These are phyloP conservation scores for Ophraella communa DNA, from an alignment of 2,888 invertebrate species.

Conservation along the genomic window DNA sequence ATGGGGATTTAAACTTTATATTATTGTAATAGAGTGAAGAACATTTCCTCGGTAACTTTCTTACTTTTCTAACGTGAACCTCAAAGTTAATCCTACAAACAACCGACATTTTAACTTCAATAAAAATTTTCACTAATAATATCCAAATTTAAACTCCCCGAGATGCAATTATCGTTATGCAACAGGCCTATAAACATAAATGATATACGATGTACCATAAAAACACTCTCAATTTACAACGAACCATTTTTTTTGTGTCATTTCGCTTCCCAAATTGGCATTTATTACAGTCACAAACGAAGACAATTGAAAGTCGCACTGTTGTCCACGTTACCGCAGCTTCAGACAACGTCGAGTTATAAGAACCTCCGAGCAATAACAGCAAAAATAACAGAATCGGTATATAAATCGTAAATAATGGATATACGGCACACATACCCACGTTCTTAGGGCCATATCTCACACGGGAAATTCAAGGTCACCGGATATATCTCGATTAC, in stretches of 20 bases:
- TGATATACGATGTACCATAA: background rate
- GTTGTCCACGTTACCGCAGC: background rate
- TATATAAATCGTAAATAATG: constrained; percentile 56
- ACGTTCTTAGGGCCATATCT: constrained; percentile 57
- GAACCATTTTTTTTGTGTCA: background rate
- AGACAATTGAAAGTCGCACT: constrained; percentile 20
- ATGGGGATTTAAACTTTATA: too few relatives aligned
- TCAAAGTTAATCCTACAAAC: too few relatives aligned
- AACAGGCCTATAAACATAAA: too few relatives aligned
- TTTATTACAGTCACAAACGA: constrained; percentile 2
- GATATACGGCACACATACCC: constrained; percentile 55
- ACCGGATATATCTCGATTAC: constrained; percentile 60
- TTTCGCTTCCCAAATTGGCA: constrained; percentile 9
- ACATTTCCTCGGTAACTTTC: too few relatives aligned
- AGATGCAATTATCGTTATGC: too few relatives aligned
- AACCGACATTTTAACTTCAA: too few relatives aligned
- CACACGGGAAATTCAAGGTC: constrained; percentile 55
- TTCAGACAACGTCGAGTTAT: constrained; percentile 8
- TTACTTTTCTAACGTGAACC: too few relatives aligned
- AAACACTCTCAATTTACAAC: background rate
- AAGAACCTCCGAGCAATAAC: constrained; percentile 22
- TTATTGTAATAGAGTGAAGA: too few relatives aligned
- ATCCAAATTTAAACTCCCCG: too few relatives aligned
- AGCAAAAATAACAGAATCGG: constrained; percentile 51
- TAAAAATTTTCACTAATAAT: too few relatives aligned